Evolutionary conservation across 2,113 vertebrate genomes (phyloP).

Genomic region (Indicator indicator): DNA sequence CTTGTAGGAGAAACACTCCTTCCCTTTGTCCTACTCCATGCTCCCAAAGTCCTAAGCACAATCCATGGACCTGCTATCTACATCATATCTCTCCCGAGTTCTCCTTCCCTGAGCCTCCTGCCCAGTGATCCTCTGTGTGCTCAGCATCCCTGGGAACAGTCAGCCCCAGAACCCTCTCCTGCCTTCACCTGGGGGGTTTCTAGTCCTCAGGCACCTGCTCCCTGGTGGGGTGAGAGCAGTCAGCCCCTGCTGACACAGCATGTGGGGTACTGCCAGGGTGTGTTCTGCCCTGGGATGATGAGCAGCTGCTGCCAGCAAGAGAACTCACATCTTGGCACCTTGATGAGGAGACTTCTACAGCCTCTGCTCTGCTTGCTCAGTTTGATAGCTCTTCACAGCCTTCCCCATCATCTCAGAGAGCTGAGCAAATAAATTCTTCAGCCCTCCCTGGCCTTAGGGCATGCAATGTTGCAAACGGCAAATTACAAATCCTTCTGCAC

Average conservation of each 20-base stretch:
- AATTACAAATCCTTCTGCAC: not conserved
- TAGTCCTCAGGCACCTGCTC: not conserved
- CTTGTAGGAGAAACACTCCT: not conserved
- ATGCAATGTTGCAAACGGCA: not conserved
- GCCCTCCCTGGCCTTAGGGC: not conserved
- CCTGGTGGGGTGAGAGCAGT: rapidly evolving
- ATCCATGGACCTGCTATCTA: not conserved
- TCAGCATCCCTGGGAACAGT: not conserved
- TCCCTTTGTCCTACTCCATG: rapidly evolving
- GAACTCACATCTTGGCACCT: not conserved
- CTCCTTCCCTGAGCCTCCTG: not conserved
- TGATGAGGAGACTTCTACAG: not conserved
- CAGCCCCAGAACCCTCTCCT: not conserved
- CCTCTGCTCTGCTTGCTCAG: rapidly evolving
- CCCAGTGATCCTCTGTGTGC: not conserved
- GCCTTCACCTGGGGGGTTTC: not conserved
- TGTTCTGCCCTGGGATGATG: not conserved
- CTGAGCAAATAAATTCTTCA: rapidly evolving
- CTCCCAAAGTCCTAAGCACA: not conserved
- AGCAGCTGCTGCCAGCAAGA: not conserved
- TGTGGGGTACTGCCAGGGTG: not conserved
- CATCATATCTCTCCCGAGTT: not conserved
- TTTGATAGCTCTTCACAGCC: not conserved
- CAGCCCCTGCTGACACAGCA: not conserved
- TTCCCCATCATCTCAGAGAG: not conserved